These are phyloP conservation scores for Listronotus bonariensis DNA, from an alignment of 1,140 invertebrate species.

Conservation along the genomic window DNA sequence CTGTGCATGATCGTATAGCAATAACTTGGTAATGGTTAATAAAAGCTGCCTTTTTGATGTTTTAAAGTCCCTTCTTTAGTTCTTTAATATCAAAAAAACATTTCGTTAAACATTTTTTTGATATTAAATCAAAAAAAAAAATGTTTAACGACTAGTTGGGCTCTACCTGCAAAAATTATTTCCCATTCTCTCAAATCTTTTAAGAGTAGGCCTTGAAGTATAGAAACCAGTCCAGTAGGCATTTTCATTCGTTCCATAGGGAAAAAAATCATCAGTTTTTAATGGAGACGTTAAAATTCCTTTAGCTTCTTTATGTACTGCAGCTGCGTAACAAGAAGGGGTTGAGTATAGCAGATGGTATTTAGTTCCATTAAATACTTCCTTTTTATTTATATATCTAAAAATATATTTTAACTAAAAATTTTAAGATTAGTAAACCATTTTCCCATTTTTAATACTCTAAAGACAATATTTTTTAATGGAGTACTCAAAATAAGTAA, in stretches of 20 bases:
- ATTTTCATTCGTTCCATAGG: conserved; percentile 84
- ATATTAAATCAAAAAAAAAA: too few relatives aligned
- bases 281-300: conserved; percentile 18
- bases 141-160: too few relatives aligned
- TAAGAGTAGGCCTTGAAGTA: conserved; percentile 84
- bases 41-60: too few relatives aligned
- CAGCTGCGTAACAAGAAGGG: conserved; percentile 89
- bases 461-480: too few relatives aligned
- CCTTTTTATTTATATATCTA: conserved; percentile 83
- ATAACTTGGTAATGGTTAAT: too few relatives aligned
- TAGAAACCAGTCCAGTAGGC: conserved; percentile 96
- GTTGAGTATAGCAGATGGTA: conserved; percentile 92
- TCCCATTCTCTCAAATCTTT: conserved; percentile 75
- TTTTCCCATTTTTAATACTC: too few relatives aligned
- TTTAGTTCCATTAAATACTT: conserved; percentile 71
- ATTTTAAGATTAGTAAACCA: background rate
- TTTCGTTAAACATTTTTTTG: too few relatives aligned
- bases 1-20: too few relatives aligned
- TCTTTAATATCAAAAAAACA: too few relatives aligned
- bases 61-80: too few relatives aligned
- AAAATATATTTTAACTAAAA: background rate
- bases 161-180: conserved; percentile 81
- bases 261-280: conserved; percentile 74
- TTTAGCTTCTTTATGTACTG: conserved; percentile 69
- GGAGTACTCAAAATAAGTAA: too few relatives aligned